These are phyloP conservation scores for Callocephalon fimbriatum DNA, from an alignment of 2,113 vertebrate genomes.

Conservation along the genomic window DNA sequence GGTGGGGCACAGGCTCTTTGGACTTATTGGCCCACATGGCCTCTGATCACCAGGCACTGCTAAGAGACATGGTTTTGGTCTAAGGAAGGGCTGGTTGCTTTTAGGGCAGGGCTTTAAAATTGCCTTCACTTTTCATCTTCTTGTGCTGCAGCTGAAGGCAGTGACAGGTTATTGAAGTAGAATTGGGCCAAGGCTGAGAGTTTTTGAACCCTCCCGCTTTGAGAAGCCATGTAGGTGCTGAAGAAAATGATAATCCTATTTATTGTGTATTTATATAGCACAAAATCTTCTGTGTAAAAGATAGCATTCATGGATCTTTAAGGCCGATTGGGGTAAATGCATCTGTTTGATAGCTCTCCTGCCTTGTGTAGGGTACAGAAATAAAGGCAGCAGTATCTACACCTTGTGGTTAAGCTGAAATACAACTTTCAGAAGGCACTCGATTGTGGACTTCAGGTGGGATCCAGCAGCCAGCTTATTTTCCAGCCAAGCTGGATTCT, in stretches of 20 bases:
- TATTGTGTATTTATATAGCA: neutral
- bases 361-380: neutral
- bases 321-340: neutral
- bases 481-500: neutral
- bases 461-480: neutral
- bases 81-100: neutral
- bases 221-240: neutral
- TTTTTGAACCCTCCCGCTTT: neutral
- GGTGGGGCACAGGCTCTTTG: neutral
- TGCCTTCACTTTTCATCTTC: neutral
- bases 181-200: neutral
- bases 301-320: neutral
- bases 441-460: neutral
- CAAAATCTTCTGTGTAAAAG: neutral
- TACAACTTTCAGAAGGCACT: neutral
- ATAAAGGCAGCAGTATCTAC: neutral
- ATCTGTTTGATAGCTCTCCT: neutral
- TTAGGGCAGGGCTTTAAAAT: neutral
- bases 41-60: neutral
- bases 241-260: neutral
- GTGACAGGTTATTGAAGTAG: neutral
- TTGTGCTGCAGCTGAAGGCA: neutral
- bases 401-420: neutral
- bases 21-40: accelerated
- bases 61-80: neutral